Evolutionary conservation across 2,797 vertebrate species (phyloP), one percentile per base, ranked within the genome.

Genomic region (Anomalospiza imberbis): DNA sequence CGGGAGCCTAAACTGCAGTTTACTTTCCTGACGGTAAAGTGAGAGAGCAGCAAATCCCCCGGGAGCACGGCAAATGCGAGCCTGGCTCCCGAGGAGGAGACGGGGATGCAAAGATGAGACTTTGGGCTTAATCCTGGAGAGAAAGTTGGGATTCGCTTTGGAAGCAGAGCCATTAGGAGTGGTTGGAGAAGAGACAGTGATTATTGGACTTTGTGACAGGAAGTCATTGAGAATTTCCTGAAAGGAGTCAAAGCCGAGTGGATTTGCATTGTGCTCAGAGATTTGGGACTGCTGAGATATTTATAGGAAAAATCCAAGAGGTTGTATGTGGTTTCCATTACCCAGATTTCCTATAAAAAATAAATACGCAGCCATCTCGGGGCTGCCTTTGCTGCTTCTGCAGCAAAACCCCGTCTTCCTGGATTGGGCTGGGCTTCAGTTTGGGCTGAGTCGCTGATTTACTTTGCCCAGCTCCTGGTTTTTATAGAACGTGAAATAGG

Each of bases 211-310:
- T 85, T 83, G 54, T 94, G 91, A 74, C 90, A 88, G 55, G 68
- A 92, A 95, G 82, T 94, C 88, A 60, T n/a, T 38, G 81, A 89
- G 75, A 94, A 84, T 95, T 96, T 95, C 75, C 82, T 96, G 87
- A 67, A 84, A 53, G 68, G 73, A 94, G 45, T 32, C n/a, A 61
- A 86, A 77, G 93, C 79, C 31, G 21, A 60, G 38, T 65, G 48
- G 34, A 32, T 93, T 85, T 79, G 72, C 89, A 16, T 45, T 38
- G 72, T 90, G 75, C 93, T 82, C 34, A 2, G 70, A 66, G 73
- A 24, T 84, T 85, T 94, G 94, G 94, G 94, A 83, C 34, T 57
- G 81, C 73, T 96, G 87, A 92, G 84, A 79, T 96, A 96, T 97
- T 97, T 97, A 89, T 89, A 86, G 94, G 89, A 77, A 47, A 88